Evolutionary conservation across 1,140 invertebrate genomes (phyloP).

Genomic region (Doryteuthis pealeii): DNA sequence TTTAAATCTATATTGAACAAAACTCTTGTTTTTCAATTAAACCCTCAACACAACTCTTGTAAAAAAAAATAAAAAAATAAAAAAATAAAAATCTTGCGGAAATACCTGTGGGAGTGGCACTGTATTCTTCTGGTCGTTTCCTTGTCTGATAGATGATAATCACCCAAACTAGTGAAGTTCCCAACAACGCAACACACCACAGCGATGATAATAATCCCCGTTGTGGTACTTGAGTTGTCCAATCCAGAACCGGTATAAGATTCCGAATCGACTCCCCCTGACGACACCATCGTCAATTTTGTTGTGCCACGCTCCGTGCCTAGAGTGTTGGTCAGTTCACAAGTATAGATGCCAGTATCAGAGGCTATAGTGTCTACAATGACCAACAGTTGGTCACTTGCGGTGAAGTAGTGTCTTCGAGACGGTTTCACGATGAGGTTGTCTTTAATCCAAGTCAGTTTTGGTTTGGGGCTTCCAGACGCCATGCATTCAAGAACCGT

Average conservation of each 20-base stretch:
- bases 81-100: too few relatives aligned
- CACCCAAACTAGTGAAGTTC: conserved; percentile 88
- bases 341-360: conserved; percentile 86
- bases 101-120: conserved; percentile 48
- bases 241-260: conserved; percentile 22
- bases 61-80: too few relatives aligned
- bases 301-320: conserved; percentile 68
- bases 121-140: conserved; percentile 54
- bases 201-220: conserved; percentile 84
- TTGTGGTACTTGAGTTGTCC: conserved; percentile 70
- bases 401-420: conserved; percentile 79
- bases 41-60: too few relatives aligned
- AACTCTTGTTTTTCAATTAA: too few relatives aligned
- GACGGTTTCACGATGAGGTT: conserved; percentile 69
- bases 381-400: conserved; percentile 82
- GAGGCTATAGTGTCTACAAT: conserved; percentile 76
- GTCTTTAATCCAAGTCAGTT: conserved; percentile 88
- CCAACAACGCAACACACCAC: conserved; percentile 86
- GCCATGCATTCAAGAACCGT: conserved; percentile 86
- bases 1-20: too few relatives aligned
- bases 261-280: conserved; percentile 17
- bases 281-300: conserved; percentile 45
- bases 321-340: conserved; percentile 73
- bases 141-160: conserved; percentile 85
- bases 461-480: conserved; percentile 81